Base-by-base conservation (phyloP, 2,888 invertebrate genomes). In the Drosophila pseudotakahashii region DNA sequence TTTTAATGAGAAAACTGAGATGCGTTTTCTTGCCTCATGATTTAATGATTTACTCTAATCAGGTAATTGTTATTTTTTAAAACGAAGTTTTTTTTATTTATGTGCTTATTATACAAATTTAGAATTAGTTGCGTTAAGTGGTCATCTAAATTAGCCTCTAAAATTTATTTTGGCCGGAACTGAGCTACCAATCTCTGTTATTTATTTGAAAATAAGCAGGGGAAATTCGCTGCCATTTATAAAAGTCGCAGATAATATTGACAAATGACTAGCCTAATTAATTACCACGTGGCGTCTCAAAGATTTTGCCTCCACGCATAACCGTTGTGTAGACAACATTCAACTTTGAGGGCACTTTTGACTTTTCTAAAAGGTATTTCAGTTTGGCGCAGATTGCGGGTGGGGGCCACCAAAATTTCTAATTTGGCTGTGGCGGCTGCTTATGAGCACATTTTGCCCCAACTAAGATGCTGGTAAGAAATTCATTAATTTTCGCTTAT, bases 401-500 rank as follows among this genome's bases (percentile, higher is more conserved):
- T 11, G 11, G 48, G 48, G 32, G 48, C 3, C 19, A 19, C 47
- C 47, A 11, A 48, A 48, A 16, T 48, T 48, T 16, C 16, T 48
- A 48, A 48, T 48, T 48, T 48, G 34, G 48, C 34, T 16, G 34
- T 13, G 80, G 67, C 75, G 16, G 34, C 48, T 34, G 32, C 48
- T 48, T 48, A 48, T 34, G 44, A 34, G 62, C 48, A 36, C 55
- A 32, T 14, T 48, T 32, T 3, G 48, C 26, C 48, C 48, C 30
- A 48, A 48, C 48, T n/a, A 34, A 48, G 89, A 87, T 86, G 72
- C 80, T 83, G 80, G 84, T 89, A 89, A 89, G 89, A 88, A 88
- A 87, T 89, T 89, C 75, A 89, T 89, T 89, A 89, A 87, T 85
- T 87, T 89, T 84, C 82, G 87, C 82, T 90, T 88, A 84, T 83